Evolutionary conservation across 2,888 invertebrate species (phyloP).

Genomic region (Hemaris fuciformis): DNA sequence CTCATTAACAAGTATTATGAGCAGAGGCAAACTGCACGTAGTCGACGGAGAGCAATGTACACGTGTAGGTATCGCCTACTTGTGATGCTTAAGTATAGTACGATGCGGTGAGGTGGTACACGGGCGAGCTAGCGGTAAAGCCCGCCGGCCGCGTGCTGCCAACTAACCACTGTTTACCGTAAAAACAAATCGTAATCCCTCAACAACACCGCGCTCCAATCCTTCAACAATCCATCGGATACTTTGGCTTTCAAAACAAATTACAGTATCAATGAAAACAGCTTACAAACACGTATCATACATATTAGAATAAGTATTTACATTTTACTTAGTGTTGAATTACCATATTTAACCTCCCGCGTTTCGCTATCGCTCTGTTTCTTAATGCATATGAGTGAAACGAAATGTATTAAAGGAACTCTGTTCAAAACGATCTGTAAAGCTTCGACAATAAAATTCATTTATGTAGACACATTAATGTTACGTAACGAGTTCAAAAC

Average conservation of each 20-base stretch:
- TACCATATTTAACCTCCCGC: slow-evolving; percentile 47
- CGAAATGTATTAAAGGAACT: slow-evolving; percentile 11
- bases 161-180: slow-evolving; percentile 20
- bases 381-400: slow-evolving; percentile 17
- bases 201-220: slow-evolving; percentile 29
- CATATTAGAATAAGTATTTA: slow-evolving; percentile 69
- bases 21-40: slow-evolving; percentile 22
- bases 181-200: slow-evolving; percentile 30
- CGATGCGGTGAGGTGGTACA: neutral
- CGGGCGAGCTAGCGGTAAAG: neutral
- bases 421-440: neutral
- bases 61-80: slow-evolving; percentile 9
- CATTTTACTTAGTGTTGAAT: slow-evolving; percentile 62
- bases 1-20: slow-evolving; percentile 20
- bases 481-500: slow-evolving; percentile 36
- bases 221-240: slow-evolving; percentile 33
- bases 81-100: neutral
- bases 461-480: slow-evolving; percentile 35
- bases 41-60: slow-evolving; percentile 1
- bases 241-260: slow-evolving; percentile 48
- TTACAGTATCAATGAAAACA: slow-evolving; percentile 55
- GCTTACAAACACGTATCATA: slow-evolving; percentile 71
- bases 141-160: neutral
- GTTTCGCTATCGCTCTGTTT: slow-evolving; percentile 54
- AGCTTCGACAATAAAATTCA: slow-evolving; percentile 34